Conservation (phyloP, 2,113 vertebrate species). For the Lasiurus cinereus region DNA sequence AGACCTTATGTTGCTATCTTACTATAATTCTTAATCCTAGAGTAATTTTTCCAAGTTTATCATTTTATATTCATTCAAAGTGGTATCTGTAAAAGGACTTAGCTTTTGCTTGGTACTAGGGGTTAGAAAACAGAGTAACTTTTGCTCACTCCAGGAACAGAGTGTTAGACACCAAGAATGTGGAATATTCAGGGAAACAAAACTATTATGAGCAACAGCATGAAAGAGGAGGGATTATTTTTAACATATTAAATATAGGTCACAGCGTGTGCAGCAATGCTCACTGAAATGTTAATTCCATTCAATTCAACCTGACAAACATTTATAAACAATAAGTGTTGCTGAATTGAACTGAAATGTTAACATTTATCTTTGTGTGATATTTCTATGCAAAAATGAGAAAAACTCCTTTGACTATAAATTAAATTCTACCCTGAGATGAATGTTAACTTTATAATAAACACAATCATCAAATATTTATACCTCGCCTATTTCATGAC, state of each 20-base stretch:
- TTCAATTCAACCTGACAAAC: slow-evolving; percentile 77
- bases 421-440: slow-evolving; percentile 72
- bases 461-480: slow-evolving; percentile 75
- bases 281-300: slow-evolving; percentile 77
- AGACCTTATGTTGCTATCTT: background rate
- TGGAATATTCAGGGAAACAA: background rate
- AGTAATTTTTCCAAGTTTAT: background rate
- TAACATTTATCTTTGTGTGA: slow-evolving; percentile 77
- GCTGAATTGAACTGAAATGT: slow-evolving; percentile 76
- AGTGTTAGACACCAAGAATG: background rate
- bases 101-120: background rate
- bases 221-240: slow-evolving; percentile 40
- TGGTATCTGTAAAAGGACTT: background rate
- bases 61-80: background rate
- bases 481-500: slow-evolving; percentile 67
- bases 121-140: background rate
- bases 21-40: background rate
- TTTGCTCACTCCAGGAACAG: background rate
- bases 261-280: slow-evolving; percentile 58
- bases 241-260: slow-evolving; percentile 75
- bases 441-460: slow-evolving; percentile 78
- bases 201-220: background rate
- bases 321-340: slow-evolving; percentile 79
- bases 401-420: slow-evolving; percentile 71
- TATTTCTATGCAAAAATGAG: slow-evolving; percentile 73